Conservation (phyloP, 2,797 vertebrate species). For the Crocidura indochinensis region DNA sequence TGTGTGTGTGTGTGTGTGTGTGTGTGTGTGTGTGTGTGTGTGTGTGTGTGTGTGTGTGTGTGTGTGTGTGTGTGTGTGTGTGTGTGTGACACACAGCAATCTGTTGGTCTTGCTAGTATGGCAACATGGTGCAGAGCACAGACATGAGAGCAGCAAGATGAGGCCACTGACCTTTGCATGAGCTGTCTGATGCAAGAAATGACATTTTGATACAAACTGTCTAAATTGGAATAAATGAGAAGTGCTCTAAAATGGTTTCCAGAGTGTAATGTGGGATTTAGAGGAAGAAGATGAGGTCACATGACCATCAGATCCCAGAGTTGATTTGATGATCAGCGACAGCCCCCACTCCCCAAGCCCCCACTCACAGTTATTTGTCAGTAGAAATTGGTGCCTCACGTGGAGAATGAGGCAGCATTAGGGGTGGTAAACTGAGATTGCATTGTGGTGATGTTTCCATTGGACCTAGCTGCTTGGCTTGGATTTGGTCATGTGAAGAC, state of each 20-base stretch:
- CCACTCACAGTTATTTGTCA: too few species aligned
- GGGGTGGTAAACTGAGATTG: too few species aligned
- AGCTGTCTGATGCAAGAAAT: slow-evolving; percentile 21
- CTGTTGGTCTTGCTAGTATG: too few species aligned
- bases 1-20: too few species aligned
- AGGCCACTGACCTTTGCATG: background rate
- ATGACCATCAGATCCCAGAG: background rate
- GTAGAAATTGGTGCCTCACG: too few species aligned
- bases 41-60: too few species aligned
- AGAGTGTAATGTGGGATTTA: slow-evolving; percentile 7
- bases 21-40: too few species aligned
- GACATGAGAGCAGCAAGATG: background rate
- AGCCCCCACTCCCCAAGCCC: too few species aligned
- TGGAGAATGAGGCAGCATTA: too few species aligned
- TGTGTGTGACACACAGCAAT: too few species aligned
- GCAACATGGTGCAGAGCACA: background rate
- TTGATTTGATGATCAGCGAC: background rate
- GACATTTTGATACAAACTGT: slow-evolving; percentile 4
- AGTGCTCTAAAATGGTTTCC: background rate
- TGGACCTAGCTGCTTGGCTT: background rate
- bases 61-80: too few species aligned
- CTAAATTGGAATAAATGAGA: slow-evolving; percentile 52
- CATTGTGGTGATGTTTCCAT: too few species aligned
- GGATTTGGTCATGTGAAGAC: background rate
- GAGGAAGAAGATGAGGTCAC: background rate